Percentiles rank a stretch among this genome's conserved stretches.
phyloP scores from a whole-genome alignment of 2,113 vertebrate species.

The Parus major region DNA sequence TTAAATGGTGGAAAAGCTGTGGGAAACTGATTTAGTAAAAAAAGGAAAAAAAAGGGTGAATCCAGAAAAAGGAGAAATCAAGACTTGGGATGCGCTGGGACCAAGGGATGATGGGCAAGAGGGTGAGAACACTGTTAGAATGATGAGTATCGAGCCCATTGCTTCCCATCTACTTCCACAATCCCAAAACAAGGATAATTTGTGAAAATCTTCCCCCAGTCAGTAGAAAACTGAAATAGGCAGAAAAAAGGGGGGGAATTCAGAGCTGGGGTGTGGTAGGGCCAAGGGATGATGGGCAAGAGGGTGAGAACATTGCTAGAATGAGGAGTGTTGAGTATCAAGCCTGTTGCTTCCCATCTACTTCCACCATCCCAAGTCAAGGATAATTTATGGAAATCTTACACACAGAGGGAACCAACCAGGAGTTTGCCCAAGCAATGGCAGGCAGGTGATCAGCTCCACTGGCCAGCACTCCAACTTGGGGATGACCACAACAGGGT shows the following conservation, averaged over 20 bases:
- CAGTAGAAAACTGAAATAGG: background rate
- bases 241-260: background rate
- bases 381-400: background rate
- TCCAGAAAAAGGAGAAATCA: background rate
- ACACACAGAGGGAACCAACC: background rate
- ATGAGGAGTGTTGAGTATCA: accelerated
- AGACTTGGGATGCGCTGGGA: accelerated
- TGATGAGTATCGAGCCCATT: accelerated
- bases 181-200: background rate
- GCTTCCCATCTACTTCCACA: background rate
- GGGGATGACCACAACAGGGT: accelerated
- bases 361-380: background rate
- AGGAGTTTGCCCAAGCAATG: background rate
- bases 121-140: accelerated
- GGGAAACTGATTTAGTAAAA: background rate
- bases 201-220: background rate
- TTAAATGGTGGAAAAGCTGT: background rate
- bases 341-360: background rate
- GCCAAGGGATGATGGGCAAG: background rate
- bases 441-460: background rate
- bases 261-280: accelerated
- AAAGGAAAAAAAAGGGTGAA: background rate
- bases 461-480: accelerated
- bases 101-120: background rate
- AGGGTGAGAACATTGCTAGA: background rate